Percentiles rank a stretch among this genome's conserved stretches.
These are phyloP conservation scores for Thysanoteuthis rhombus DNA, from an alignment of 2,888 invertebrate genomes.

Conservation along the genomic window DNA sequence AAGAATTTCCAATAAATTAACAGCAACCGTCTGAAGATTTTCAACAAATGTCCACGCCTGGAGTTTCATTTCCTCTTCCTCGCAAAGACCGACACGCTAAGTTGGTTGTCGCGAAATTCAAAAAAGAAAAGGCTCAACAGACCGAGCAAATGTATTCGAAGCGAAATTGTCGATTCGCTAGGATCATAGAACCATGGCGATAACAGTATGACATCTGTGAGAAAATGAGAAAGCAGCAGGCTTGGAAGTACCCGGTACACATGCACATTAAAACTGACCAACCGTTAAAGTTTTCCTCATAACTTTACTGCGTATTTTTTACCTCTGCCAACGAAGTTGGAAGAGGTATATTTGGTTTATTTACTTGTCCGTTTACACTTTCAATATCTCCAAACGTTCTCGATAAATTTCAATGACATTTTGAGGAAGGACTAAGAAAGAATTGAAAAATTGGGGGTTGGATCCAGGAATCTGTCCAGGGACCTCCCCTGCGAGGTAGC, in stretches of 20 bases:
- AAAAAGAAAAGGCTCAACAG: not conserved
- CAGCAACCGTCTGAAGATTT: not conserved
- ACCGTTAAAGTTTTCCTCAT: not conserved
- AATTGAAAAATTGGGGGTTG: too few species aligned
- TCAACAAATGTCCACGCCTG: constrained; percentile 12
- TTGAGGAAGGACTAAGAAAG: too few species aligned
- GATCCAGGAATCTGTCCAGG: too few species aligned
- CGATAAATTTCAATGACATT: too few species aligned
- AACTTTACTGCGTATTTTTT: not conserved
- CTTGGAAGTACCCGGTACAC: not conserved
- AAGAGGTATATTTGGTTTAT: too few species aligned
- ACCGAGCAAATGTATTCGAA: not conserved
- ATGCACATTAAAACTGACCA: not conserved
- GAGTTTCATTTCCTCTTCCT: not conserved
- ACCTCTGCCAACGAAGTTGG: too few species aligned
- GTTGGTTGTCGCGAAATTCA: not conserved
- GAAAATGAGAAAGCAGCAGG: not conserved
- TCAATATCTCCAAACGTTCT: too few species aligned
- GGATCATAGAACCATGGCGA: not conserved
- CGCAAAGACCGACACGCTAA: not conserved
- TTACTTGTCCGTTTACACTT: too few species aligned
- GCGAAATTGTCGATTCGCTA: not conserved
- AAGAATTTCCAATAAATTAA: not conserved
- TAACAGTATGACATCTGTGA: not conserved
- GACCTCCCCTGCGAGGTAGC: too few species aligned